A percentile compares a stretch with the other conserved stretches of the same genome.
Evolutionary conservation across 1,140 invertebrate species (phyloP).

Genomic region (Sipha flava): DNA sequence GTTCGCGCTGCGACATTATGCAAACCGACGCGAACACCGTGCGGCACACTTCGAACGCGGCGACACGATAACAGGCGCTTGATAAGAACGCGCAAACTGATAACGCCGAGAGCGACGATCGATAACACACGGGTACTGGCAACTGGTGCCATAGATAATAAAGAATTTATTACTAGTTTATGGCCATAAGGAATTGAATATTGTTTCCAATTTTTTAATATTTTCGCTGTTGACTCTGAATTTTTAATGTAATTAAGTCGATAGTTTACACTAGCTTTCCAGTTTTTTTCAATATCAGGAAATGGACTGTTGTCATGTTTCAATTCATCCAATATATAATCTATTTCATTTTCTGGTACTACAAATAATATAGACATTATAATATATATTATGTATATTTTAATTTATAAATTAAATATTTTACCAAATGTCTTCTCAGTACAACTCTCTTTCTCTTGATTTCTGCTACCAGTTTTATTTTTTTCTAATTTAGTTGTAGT

Average conservation of each 20-base stretch:
- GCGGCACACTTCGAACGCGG: no score
- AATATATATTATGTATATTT: background rate
- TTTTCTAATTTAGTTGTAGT: background rate
- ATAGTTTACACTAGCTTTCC: background rate
- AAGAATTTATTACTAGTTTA: background rate
- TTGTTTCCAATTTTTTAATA: background rate
- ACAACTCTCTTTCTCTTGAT: background rate
- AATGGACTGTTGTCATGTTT: background rate
- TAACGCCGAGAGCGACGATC: no score
- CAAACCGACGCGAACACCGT: no score
- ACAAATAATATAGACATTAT: background rate
- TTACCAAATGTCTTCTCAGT: background rate
- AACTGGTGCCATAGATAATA: no score
- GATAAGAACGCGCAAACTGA: no score
- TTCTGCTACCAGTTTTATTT: background rate
- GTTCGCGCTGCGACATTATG: no score
- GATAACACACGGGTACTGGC: no score
- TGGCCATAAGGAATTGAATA: background rate
- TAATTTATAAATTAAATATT: background rate
- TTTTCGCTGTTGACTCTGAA: background rate
- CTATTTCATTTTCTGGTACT: background rate
- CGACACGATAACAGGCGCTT: no score
- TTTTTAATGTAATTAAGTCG: background rate
- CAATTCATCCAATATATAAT: background rate
- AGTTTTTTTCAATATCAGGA: background rate